Base-by-base conservation (phyloP, 2,888 invertebrate species). In the Hypselothyrea guttata region DNA sequence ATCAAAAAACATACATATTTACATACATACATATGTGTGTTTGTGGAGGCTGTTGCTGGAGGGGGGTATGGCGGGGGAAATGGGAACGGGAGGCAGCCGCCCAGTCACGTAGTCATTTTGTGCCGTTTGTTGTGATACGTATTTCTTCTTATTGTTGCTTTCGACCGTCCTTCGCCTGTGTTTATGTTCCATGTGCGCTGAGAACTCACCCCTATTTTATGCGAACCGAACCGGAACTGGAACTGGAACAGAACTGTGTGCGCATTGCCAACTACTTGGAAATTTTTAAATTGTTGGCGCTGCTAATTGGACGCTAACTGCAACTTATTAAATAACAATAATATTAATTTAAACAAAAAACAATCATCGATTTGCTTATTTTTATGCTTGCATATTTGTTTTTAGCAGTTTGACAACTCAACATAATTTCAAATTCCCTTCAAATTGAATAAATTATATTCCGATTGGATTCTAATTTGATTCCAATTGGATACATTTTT, bases 21-120 rank as follows among this genome's bases (percentile, higher is more conserved):
- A 22, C 22, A 22, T 22, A 22, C 22, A 22, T 22, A 22, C 5
- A 5, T 22, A 22, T 22, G 22, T 22, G 5, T 22, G n/a, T 37
- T 12, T 47, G 30, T 40, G 40, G 33, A 48, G 16, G 46, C 46
- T 38, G 42, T 7, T 1, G 30, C 12, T 12, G 49, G 11, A 13
- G 22, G 8, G 18, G 16, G 22, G 1, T 1, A 38, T 22, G 18
- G 1, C 1, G 38, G 27, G 12, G 13, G 13, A n/a, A n/a, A n/a
- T n/a, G n/a, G n/a, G n/a, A n/a, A n/a, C 28, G 31, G 12, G 13
- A n/a, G 33, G 16, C 13, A 44, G 30, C 12, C 45, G 35, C 45
- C 35, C 31, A 56, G 85, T 78, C 78, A 78, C 85, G 78, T 78
- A 78, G 79, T 62, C 78, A 75, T 42, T 71, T 81, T 61, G 37